Conservation (phyloP, 1,140 invertebrate genomes). For the Drosophila parabipectinata region DNA sequence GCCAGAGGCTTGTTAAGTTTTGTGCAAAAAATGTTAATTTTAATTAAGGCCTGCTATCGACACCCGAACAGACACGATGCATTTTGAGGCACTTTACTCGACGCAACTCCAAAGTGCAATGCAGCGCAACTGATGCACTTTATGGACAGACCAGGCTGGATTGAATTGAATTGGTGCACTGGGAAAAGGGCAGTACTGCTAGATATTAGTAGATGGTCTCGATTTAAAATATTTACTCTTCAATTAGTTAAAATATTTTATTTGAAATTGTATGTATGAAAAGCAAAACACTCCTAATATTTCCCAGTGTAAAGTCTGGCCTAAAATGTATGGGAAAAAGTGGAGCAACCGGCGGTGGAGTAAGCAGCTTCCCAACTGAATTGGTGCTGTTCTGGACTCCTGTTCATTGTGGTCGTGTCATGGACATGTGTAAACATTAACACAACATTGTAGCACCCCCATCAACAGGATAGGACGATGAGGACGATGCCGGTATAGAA, state of each 20-base stretch:
- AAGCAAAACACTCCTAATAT: neutral
- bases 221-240: too few species aligned
- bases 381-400: slow-evolving; percentile 62
- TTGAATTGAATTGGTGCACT: slow-evolving; percentile 41
- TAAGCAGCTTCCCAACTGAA: neutral
- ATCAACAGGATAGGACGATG: slow-evolving; percentile 3
- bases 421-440: slow-evolving; percentile 75
- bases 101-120: slow-evolving; percentile 64
- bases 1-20: slow-evolving; percentile 58
- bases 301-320: slow-evolving; percentile 7
- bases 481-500: slow-evolving; percentile 3
- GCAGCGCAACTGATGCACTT: slow-evolving; percentile 80
- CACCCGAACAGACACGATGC: slow-evolving; percentile 60
- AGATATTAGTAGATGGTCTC: neutral
- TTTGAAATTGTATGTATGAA: too few species aligned
- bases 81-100: slow-evolving; percentile 58
- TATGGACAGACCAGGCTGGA: slow-evolving; percentile 35
- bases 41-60: slow-evolving; percentile 82
- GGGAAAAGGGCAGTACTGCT: neutral
- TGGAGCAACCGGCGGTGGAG: neutral
- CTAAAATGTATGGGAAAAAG: slow-evolving; percentile 2
- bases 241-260: too few species aligned
- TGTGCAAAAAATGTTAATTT: slow-evolving; percentile 83
- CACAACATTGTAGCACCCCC: slow-evolving; percentile 67
- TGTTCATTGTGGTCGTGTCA: slow-evolving; percentile 76